phyloP scores from a whole-genome alignment of 1,140 invertebrate species.

The Stegodyphus dumicola region DNA sequence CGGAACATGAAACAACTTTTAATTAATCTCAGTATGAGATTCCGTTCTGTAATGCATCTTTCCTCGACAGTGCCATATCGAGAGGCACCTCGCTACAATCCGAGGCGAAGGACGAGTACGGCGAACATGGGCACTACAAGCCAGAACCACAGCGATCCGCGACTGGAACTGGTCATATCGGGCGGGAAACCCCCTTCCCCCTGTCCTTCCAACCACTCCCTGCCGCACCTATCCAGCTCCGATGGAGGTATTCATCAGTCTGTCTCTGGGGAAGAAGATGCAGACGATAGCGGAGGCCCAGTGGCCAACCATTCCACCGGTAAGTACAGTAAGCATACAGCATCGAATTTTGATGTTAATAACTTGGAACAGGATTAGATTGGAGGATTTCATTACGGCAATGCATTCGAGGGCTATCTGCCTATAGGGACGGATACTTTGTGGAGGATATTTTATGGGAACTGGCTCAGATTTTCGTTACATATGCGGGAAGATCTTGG shows the following conservation, averaged over 20 bases:
- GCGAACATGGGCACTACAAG: slow-evolving; percentile 39
- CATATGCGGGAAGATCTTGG: too few relatives aligned
- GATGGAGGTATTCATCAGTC: background rate
- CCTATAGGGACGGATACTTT: too few relatives aligned
- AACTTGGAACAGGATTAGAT: too few relatives aligned
- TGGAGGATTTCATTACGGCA: too few relatives aligned
- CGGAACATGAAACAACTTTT: too few relatives aligned
- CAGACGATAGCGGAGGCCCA: background rate
- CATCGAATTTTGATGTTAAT: background rate
- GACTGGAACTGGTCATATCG: slow-evolving; percentile 45
- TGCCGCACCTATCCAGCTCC: slow-evolving; percentile 69
- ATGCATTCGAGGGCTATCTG: too few relatives aligned
- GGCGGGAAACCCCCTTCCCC: slow-evolving; percentile 76
- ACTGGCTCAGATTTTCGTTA: too few relatives aligned
- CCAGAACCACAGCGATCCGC: slow-evolving; percentile 58
- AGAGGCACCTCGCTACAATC: slow-evolving; percentile 64
- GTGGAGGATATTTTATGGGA: too few relatives aligned
- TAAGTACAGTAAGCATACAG: background rate
- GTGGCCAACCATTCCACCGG: slow-evolving; percentile 86
- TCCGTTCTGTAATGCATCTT: background rate
- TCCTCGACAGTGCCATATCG: slow-evolving; percentile 68
- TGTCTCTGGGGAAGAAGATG: slow-evolving; percentile 3
- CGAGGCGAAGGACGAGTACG: slow-evolving; percentile 60
- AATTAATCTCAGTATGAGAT: too few relatives aligned
- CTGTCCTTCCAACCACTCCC: slow-evolving; percentile 83